Conservation (phyloP, 2,797 vertebrate species). For the Saxicola maurus region DNA sequence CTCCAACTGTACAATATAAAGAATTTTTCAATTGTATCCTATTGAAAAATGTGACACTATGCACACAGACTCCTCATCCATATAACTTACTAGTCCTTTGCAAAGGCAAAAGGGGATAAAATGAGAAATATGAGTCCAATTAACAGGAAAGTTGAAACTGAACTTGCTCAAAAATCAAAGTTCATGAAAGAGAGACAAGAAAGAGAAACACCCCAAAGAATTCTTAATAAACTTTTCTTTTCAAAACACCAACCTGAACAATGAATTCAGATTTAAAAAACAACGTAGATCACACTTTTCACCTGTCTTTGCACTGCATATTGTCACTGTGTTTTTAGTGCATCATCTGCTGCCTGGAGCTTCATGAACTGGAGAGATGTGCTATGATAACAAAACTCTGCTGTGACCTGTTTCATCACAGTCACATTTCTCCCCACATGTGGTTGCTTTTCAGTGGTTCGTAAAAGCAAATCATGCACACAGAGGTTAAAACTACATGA, state of each 20-base stretch:
- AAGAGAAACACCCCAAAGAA: background rate
- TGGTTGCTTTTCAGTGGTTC: background rate
- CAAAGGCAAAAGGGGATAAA: background rate
- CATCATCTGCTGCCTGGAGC: background rate
- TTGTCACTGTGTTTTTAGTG: background rate
- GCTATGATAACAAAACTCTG: background rate
- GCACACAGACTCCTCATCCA: background rate
- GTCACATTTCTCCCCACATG: constrained; percentile 2
- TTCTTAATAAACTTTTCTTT: background rate
- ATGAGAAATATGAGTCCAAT: background rate
- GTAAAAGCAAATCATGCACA: background rate
- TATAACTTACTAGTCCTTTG: background rate
- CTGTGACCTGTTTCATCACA: background rate
- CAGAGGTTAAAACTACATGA: background rate
- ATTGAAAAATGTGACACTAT: background rate
- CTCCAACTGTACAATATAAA: background rate
- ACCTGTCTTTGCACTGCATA: background rate
- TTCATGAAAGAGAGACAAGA: background rate
- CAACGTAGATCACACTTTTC: background rate
- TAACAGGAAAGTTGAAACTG: background rate
- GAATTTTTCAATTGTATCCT: background rate
- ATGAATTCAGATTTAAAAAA: background rate
- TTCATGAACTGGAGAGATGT: background rate
- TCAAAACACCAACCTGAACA: background rate
- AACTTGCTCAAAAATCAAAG: background rate